These are phyloP conservation scores for Oligia fasciuncula DNA, from an alignment of 2,888 invertebrate genomes.

Conservation along the genomic window DNA sequence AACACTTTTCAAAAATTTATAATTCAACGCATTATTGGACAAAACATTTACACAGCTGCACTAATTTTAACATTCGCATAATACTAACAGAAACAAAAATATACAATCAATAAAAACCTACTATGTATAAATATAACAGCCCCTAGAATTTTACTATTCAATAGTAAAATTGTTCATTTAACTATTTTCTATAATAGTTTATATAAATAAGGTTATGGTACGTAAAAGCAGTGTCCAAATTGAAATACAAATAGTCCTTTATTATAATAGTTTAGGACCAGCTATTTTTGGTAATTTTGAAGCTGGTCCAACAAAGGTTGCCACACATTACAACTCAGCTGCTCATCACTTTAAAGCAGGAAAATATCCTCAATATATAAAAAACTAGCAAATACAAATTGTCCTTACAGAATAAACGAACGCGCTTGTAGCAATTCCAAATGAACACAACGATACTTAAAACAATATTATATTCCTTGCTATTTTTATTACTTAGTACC, in stretches of 20 bases:
- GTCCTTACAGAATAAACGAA: slow-evolving; percentile 45
- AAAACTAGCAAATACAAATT: slow-evolving; percentile 24
- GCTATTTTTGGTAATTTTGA: slow-evolving; percentile 56
- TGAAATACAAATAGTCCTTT: slow-evolving; percentile 70
- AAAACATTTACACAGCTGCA: slow-evolving; percentile 65
- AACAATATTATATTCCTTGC: slow-evolving; percentile 34
- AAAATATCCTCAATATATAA: slow-evolving; percentile 8
- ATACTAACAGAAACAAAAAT: slow-evolving; percentile 82
- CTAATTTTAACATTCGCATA: slow-evolving; percentile 69
- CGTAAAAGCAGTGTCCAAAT: slow-evolving; percentile 86
- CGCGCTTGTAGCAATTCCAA: slow-evolving; percentile 53
- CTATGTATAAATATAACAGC: slow-evolving; percentile 87
- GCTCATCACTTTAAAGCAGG: slow-evolving; percentile 8
- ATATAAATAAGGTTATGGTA: slow-evolving; percentile 82
- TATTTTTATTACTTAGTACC: slow-evolving; percentile 29
- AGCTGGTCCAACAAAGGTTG: slow-evolving; percentile 32
- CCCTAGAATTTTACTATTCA: slow-evolving; percentile 87
- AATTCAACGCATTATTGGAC: slow-evolving; percentile 52
- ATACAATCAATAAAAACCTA: slow-evolving; percentile 83
- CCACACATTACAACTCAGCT: slow-evolving; percentile 54
- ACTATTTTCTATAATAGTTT: slow-evolving; percentile 78
- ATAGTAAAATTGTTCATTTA: slow-evolving; percentile 85
- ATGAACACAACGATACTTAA: slow-evolving; percentile 61
- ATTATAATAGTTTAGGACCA: slow-evolving; percentile 61
- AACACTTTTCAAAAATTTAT: slow-evolving; percentile 42